Conservation (phyloP, 2,797 vertebrate genomes). For the Luscinia megarhynchos region DNA sequence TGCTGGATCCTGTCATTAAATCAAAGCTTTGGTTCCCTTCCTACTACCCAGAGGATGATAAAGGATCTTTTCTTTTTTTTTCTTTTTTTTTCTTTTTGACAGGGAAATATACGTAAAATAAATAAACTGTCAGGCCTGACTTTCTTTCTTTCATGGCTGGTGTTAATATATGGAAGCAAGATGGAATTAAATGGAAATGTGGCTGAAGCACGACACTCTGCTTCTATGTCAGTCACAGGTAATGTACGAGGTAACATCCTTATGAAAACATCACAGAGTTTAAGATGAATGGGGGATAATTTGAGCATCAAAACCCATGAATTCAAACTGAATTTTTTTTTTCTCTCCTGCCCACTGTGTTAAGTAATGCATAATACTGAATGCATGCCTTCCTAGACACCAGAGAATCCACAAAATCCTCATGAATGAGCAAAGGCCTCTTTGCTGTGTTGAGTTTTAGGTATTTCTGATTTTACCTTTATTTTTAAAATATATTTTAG, state of each 20-base stretch:
- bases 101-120: background rate
- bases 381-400: background rate
- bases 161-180: background rate
- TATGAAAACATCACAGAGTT: background rate
- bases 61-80: background rate
- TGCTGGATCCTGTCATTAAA: constrained; percentile 3
- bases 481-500: background rate
- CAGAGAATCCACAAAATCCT: background rate
- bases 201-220: background rate
- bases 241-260: background rate
- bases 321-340: background rate
- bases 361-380: background rate
- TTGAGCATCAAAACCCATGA: background rate
- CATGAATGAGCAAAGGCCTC: background rate
- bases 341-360: background rate
- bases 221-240: background rate
- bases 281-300: background rate
- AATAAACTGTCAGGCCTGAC: background rate
- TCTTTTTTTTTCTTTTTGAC: background rate
- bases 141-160: background rate
- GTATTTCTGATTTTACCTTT: background rate
- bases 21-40: background rate
- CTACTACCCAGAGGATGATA: background rate
- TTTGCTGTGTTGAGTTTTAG: background rate
- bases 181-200: background rate